Conservation (phyloP, 1,140 invertebrate genomes). For the Luehdorfia chinensis region DNA sequence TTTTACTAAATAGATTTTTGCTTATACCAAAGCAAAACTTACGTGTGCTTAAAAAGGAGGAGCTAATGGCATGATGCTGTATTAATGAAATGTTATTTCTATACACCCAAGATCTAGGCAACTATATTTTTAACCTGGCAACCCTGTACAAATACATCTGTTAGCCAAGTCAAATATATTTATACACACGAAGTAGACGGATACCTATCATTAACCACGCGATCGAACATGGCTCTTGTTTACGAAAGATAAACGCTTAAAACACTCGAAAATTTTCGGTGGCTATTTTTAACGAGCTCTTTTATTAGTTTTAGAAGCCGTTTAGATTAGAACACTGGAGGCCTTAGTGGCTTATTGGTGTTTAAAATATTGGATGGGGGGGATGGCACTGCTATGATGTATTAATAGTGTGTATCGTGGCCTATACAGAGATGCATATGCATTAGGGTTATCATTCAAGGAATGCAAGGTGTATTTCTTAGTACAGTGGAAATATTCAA, state of each 20-base stretch:
- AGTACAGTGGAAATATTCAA: slow-evolving; percentile 3
- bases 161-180: slow-evolving; percentile 45
- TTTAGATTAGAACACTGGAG: slow-evolving; percentile 67
- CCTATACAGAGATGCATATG: neutral
- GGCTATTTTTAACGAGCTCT: slow-evolving; percentile 73
- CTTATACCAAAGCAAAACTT: too few relatives aligned
- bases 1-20: too few relatives aligned
- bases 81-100: too few relatives aligned
- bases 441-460: neutral
- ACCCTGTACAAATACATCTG: slow-evolving; percentile 41
- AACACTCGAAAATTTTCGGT: slow-evolving; percentile 67
- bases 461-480: slow-evolving; percentile 13
- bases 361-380: slow-evolving; percentile 67
- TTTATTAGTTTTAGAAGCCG: slow-evolving; percentile 75
- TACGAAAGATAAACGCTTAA: slow-evolving; percentile 53
- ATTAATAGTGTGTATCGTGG: slow-evolving; percentile 28
- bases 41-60: too few relatives aligned
- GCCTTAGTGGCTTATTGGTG: slow-evolving; percentile 62
- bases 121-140: slow-evolving; percentile 13
- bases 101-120: too few relatives aligned
- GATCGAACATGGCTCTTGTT: slow-evolving; percentile 52
- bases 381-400: slow-evolving; percentile 47
- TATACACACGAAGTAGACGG: slow-evolving; percentile 54
- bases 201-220: slow-evolving; percentile 57
- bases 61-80: too few relatives aligned